phyloP scores from a whole-genome alignment of 2,113 vertebrate genomes.

The Macquaria australasica region DNA sequence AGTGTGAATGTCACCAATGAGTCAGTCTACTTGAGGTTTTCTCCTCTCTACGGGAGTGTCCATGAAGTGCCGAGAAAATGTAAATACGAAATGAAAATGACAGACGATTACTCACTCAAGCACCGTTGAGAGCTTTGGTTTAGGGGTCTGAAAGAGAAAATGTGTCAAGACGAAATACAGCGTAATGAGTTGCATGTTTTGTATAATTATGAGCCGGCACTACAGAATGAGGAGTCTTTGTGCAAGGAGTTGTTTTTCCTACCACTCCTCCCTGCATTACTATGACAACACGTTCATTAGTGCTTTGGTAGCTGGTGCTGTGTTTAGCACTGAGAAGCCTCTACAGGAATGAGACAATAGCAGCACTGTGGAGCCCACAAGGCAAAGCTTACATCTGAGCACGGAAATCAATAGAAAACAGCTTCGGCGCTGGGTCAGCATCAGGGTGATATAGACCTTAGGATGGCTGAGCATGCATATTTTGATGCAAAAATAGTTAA shows the following conservation, averaged over 20 bases:
- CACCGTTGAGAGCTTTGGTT: slow-evolving; percentile 29
- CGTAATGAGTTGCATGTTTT: slow-evolving; percentile 46
- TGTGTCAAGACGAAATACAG: slow-evolving; percentile 30
- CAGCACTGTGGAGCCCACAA: slow-evolving; percentile 62
- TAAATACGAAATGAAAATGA: slow-evolving; percentile 33
- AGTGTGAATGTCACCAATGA: slow-evolving; percentile 27
- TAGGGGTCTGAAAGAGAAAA: slow-evolving; percentile 34
- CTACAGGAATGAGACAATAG: slow-evolving; percentile 78
- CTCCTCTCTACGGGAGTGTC: slow-evolving; percentile 25
- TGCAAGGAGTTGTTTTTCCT: slow-evolving; percentile 77
- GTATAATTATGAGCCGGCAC: slow-evolving; percentile 67
- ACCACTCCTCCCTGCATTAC: slow-evolving; percentile 81
- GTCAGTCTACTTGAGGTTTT: slow-evolving; percentile 31
- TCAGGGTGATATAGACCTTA: slow-evolving; percentile 30
- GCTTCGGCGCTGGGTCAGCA: slow-evolving; percentile 61
- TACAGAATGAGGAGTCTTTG: slow-evolving; percentile 66
- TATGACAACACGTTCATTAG: slow-evolving; percentile 87
- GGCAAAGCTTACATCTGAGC: slow-evolving; percentile 65
- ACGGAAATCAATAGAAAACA: slow-evolving; percentile 64
- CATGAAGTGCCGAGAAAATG: slow-evolving; percentile 21
- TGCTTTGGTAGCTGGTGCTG: slow-evolving; percentile 70
- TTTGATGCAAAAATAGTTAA: slow-evolving; percentile 22
- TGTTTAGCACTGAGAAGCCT: slow-evolving; percentile 72
- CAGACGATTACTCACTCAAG: slow-evolving; percentile 17
- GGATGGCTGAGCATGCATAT: slow-evolving; percentile 46